Conservation (phyloP, 2,113 vertebrate species). For the Nothocercus nigrocapillus region DNA sequence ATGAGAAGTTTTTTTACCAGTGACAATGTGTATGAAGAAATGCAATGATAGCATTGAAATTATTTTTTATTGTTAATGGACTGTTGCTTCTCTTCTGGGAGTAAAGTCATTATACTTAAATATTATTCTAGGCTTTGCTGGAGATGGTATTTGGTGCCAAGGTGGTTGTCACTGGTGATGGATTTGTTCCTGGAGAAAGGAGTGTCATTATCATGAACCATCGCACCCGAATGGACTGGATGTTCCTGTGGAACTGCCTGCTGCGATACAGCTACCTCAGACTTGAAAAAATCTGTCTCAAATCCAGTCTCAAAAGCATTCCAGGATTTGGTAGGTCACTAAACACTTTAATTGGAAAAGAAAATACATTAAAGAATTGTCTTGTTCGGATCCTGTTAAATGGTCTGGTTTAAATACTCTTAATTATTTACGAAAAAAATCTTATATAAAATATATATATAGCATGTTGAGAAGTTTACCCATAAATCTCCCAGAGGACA, state of each 20-base stretch:
- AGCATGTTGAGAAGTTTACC: neutral
- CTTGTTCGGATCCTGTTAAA: neutral
- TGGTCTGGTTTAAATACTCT: neutral
- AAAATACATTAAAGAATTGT: neutral
- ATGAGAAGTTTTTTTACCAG: neutral
- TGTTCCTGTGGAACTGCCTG: constrained; percentile 98
- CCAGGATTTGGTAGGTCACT: constrained; percentile 92
- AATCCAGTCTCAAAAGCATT: constrained; percentile 92
- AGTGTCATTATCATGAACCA: constrained; percentile 99
- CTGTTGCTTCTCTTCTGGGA: neutral
- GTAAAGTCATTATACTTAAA: constrained; percentile 12
- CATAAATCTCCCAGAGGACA: neutral
- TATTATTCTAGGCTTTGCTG: constrained; percentile 85
- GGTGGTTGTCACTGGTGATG: constrained; percentile 95
- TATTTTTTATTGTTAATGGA: neutral
- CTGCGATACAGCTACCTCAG: constrained; percentile 97
- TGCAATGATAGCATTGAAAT: neutral
- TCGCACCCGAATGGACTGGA: constrained; percentile 97
- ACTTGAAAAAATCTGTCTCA: constrained; percentile 97
- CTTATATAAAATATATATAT: neutral
- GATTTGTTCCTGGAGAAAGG: constrained; percentile 94
- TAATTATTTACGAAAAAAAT: neutral
- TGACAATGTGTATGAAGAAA: neutral
- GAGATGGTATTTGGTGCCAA: constrained; percentile 95
- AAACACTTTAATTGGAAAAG: neutral